Percentiles rank a stretch among this genome's conserved stretches.
These are phyloP conservation scores for Artemisiospiza belli DNA, from an alignment of 2,113 vertebrate genomes.

Conservation along the genomic window DNA sequence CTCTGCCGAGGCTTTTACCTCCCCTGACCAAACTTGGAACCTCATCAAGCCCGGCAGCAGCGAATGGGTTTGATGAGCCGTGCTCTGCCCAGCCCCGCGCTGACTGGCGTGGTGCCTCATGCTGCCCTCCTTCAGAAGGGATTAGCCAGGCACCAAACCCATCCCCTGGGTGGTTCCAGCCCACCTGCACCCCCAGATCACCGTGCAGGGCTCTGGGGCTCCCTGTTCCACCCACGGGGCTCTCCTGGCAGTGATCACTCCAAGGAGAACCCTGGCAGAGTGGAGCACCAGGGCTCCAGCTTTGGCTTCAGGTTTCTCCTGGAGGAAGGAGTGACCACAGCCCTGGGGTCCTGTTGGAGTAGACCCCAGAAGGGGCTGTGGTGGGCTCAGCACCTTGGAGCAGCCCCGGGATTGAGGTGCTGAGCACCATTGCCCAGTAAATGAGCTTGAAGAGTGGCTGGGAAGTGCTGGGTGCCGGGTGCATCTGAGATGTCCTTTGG, in stretches of 20 bases:
- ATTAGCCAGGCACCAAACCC: background rate
- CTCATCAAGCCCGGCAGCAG: conserved; percentile 9
- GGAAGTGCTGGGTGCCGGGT: background rate
- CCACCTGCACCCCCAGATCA: background rate
- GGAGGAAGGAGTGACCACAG: background rate
- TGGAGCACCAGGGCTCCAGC: background rate
- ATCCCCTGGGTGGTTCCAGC: fast-evolving
- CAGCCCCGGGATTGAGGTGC: fast-evolving
- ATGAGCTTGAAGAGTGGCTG: background rate
- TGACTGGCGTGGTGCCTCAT: background rate
- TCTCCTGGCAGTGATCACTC: fast-evolving
- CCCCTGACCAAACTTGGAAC: background rate
- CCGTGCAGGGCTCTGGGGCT: background rate
- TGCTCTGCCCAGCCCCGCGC: background rate
- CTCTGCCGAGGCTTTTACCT: background rate
- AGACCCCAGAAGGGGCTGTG: background rate
- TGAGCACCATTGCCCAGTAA: background rate
- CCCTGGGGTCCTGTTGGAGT: background rate
- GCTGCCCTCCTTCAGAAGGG: background rate
- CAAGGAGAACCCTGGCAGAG: background rate
- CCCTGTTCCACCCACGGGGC: background rate
- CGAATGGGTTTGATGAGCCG: background rate
- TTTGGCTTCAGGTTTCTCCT: background rate
- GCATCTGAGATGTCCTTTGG: background rate
- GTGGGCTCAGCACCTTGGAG: background rate